Conservation (phyloP, 1,140 invertebrate genomes). For the Musca vetustissima region DNA sequence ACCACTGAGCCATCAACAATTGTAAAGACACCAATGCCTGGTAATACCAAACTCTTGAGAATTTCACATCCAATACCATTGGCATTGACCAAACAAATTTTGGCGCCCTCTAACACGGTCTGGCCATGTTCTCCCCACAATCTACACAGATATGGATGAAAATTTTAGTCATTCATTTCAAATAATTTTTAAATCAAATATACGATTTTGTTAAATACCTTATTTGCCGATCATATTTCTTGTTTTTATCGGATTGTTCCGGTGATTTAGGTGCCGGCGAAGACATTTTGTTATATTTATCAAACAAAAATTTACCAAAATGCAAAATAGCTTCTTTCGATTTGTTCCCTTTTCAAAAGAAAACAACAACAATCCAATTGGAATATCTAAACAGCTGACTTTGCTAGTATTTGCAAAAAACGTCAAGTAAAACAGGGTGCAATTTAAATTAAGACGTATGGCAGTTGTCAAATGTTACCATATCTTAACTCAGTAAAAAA, state of each 20-base stretch:
- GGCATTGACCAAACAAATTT: slow-evolving; percentile 93
- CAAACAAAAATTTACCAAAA: too few species aligned
- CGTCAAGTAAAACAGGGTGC: too few species aligned
- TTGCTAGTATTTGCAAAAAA: too few species aligned
- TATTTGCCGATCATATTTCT: slow-evolving; percentile 58
- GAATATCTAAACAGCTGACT: too few species aligned
- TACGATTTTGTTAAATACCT: slow-evolving; percentile 34
- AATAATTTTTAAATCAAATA: too few species aligned
- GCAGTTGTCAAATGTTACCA: too few species aligned
- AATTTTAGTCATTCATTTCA: too few species aligned
- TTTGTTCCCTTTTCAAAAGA: too few species aligned
- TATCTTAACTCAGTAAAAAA: too few species aligned
- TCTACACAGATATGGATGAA: slow-evolving; percentile 73
- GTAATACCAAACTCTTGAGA: slow-evolving; percentile 90
- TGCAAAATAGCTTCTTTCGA: too few species aligned
- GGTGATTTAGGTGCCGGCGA: slow-evolving; percentile 52
- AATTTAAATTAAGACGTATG: too few species aligned
- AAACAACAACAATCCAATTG: too few species aligned
- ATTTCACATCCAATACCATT: slow-evolving; percentile 93
- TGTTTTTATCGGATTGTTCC: slow-evolving; percentile 57
- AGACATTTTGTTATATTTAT: slow-evolving; percentile 38
- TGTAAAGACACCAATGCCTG: slow-evolving; percentile 94
- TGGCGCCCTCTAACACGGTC: slow-evolving; percentile 78
- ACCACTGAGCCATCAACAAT: slow-evolving; percentile 89
- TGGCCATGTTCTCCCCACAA: slow-evolving; percentile 99